phyloP scores from a whole-genome alignment of 2,797 vertebrate species.

The Cottoperca gobio region DNA sequence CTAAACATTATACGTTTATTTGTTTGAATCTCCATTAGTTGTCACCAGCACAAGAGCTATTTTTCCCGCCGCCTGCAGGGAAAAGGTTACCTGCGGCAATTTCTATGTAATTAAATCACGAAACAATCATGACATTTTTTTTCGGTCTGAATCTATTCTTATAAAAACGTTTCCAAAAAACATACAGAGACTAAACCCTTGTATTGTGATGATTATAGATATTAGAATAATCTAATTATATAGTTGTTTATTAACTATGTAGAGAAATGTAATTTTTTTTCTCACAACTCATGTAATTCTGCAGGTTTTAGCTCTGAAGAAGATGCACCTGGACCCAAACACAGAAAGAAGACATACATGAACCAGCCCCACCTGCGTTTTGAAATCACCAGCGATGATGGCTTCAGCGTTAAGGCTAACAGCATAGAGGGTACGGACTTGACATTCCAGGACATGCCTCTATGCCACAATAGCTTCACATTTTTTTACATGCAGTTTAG shows the following conservation, averaged over 20 bases:
- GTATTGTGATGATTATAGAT: slow-evolving; percentile 16
- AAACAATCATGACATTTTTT: not conserved
- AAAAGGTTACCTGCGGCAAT: not conserved
- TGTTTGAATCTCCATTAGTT: not conserved
- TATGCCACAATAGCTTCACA: too few relatives aligned
- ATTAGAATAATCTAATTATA: not conserved
- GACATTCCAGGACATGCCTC: too few relatives aligned
- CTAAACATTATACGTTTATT: not conserved
- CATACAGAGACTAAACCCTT: not conserved
- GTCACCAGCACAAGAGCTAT: not conserved
- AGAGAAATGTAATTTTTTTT: not conserved
- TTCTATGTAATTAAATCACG: not conserved
- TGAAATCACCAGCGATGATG: slow-evolving; percentile 93
- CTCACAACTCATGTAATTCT: not conserved
- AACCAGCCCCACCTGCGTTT: slow-evolving; percentile 90
- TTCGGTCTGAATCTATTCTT: not conserved
- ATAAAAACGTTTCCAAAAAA: not conserved
- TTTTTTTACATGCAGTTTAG: too few relatives aligned
- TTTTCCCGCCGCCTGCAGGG: not conserved
- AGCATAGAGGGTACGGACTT: slow-evolving; percentile 87
- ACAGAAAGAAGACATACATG: slow-evolving; percentile 80
- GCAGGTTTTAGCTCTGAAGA: slow-evolving; percentile 91
- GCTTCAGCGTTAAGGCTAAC: slow-evolving; percentile 91
- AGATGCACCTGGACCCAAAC: slow-evolving; percentile 80
- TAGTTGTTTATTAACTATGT: not conserved